phyloP scores from a whole-genome alignment of 2,797 vertebrate species.

The Alauda arvensis region DNA sequence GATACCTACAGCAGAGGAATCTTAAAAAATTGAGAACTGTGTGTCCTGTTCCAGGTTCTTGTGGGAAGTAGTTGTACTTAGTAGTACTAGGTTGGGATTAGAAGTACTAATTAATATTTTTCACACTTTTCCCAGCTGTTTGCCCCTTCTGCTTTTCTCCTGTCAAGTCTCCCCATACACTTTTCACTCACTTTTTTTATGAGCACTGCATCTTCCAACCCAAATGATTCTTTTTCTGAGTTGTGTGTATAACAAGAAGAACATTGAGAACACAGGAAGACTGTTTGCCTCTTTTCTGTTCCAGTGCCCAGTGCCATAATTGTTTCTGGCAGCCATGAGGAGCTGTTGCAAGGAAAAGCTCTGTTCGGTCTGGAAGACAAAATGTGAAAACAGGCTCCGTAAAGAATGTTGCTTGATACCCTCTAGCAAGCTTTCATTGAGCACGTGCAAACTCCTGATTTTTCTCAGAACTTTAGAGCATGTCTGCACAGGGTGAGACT shows the following conservation, averaged over 20 bases:
- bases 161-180: not conserved
- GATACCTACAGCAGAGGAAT: conserved; percentile 28
- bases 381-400: conserved; percentile 34
- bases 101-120: not conserved
- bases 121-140: not conserved
- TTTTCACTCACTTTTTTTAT: conserved; percentile 11
- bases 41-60: not conserved
- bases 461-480: conserved; percentile 6
- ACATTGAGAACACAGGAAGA: conserved; percentile 46
- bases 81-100: not conserved
- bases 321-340: conserved; percentile 50
- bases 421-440: not conserved
- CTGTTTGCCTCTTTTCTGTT: conserved; percentile 49
- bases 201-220: not conserved
- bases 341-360: conserved; percentile 46
- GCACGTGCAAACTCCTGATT: conserved; percentile 29
- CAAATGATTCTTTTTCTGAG: conserved; percentile 28
- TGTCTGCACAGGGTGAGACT: not conserved
- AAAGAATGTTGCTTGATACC: conserved; percentile 9
- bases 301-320: conserved; percentile 50
- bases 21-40: not conserved
- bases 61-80: not conserved
- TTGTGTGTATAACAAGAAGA: conserved; percentile 7
- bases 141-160: not conserved
- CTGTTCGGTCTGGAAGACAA: conserved; percentile 33